Conservation (phyloP, 1,140 invertebrate genomes). For the Metopolophium dirhodum region DNA sequence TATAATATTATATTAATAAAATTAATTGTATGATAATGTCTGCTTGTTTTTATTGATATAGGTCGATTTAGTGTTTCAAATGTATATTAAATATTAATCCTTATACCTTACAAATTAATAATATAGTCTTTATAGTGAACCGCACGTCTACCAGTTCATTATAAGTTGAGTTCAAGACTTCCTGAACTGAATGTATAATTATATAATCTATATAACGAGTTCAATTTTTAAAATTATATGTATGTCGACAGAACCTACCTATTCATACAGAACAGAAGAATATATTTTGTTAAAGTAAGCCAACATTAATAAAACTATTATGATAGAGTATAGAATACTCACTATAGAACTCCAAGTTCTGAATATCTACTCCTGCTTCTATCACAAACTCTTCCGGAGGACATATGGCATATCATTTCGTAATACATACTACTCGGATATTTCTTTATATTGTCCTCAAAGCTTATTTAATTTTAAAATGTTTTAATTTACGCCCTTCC, state of each 20-base stretch:
- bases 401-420: too few species aligned
- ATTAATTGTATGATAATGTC: neutral
- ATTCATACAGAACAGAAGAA: neutral
- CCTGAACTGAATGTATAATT: conserved; percentile 25
- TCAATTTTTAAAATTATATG: neutral
- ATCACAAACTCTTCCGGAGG: too few species aligned
- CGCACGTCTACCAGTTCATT: neutral
- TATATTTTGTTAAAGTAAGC: too few species aligned
- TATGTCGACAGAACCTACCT: neutral
- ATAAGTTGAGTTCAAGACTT: neutral
- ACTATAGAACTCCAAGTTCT: too few species aligned
- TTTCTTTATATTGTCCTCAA: too few species aligned
- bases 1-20: neutral
- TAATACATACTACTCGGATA: too few species aligned
- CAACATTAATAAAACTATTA: too few species aligned
- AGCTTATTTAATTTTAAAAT: too few species aligned
- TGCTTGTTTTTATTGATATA: neutral
- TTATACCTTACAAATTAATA: neutral
- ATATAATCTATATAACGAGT: neutral
- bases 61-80: neutral
- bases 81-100: neutral
- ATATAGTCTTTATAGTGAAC: neutral
- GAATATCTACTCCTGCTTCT: too few species aligned
- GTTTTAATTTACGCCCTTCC: too few species aligned
- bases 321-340: too few species aligned